Percentiles rank a stretch among this genome's conserved stretches.
Conservation (phyloP, 53 echinoderm and acorn worm genomes). For the Zoroaster sp. region DNA sequence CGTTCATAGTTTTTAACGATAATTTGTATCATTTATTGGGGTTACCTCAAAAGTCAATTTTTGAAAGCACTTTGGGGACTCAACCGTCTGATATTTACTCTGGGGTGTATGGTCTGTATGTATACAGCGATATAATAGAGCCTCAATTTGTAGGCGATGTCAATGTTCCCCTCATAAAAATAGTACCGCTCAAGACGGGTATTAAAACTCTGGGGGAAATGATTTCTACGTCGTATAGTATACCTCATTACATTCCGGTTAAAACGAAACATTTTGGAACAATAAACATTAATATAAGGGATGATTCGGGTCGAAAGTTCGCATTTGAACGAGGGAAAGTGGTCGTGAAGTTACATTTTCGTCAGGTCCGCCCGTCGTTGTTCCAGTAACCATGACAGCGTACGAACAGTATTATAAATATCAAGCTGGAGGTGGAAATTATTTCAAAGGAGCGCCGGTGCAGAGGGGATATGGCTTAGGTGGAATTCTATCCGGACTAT, state of each 20-base stretch:
- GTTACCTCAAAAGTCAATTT: not conserved
- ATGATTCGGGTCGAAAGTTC: too few species aligned
- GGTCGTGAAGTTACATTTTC: not conserved
- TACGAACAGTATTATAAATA: constrained; percentile 1
- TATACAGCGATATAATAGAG: not conserved
- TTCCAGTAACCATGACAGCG: not conserved
- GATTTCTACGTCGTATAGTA: not conserved
- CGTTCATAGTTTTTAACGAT: not conserved
- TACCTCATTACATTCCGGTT: not conserved
- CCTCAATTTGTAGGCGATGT: not conserved
- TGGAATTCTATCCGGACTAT: constrained; percentile 17
- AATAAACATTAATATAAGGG: too few species aligned
- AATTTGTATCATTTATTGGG: not conserved
- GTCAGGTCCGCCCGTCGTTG: not conserved
- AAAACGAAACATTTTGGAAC: too few species aligned
- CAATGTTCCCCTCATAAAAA: not conserved
- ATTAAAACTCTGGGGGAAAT: not conserved
- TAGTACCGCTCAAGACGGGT: not conserved
- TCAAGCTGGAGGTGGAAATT: constrained; percentile 28
- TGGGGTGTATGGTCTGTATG: not conserved
- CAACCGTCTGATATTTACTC: not conserved
- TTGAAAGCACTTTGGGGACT: not conserved
- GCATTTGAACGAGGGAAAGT: constrained; percentile 8
- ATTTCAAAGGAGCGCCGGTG: not conserved
- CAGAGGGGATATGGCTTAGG: constrained; percentile 42